Evolutionary conservation across 2,113 vertebrate species (phyloP).

Genomic region (Mustela nigripes): DNA sequence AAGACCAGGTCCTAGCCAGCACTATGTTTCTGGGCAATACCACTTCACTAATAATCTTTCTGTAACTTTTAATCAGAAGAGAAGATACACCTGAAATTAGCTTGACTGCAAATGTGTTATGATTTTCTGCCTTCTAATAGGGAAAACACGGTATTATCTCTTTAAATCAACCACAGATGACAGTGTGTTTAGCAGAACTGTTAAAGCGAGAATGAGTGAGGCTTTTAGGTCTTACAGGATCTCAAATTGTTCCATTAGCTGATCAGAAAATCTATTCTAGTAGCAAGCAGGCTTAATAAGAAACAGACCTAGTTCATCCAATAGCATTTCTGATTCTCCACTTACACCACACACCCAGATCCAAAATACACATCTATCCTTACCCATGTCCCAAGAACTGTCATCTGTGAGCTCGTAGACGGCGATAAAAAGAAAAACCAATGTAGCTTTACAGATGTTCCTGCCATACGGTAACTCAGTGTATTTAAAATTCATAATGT

Average conservation of each 20-base stretch:
- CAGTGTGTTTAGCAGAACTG: constrained; percentile 7
- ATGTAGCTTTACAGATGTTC: neutral
- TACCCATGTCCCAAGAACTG: neutral
- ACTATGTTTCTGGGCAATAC: constrained; percentile 15
- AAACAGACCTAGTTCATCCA: neutral
- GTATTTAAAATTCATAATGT: neutral
- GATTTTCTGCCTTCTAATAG: neutral
- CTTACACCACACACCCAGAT: neutral
- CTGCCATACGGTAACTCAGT: neutral
- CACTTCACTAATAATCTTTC: constrained; percentile 45
- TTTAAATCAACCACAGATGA: constrained; percentile 49
- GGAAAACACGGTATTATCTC: neutral
- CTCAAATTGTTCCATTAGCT: neutral
- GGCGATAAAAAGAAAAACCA: neutral
- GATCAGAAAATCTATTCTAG: neutral
- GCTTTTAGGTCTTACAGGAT: neutral
- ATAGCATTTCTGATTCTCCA: neutral
- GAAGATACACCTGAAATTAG: constrained; percentile 42
- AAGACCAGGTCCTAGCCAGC: constrained; percentile 59
- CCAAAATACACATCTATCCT: neutral
- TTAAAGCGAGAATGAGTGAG: constrained; percentile 41
- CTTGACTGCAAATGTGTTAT: neutral
- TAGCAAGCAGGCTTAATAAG: neutral
- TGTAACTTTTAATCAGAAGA: constrained; percentile 60
- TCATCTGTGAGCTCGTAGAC: neutral